Conservation (phyloP, 2,113 vertebrate genomes). For the Butorides virescens region DNA sequence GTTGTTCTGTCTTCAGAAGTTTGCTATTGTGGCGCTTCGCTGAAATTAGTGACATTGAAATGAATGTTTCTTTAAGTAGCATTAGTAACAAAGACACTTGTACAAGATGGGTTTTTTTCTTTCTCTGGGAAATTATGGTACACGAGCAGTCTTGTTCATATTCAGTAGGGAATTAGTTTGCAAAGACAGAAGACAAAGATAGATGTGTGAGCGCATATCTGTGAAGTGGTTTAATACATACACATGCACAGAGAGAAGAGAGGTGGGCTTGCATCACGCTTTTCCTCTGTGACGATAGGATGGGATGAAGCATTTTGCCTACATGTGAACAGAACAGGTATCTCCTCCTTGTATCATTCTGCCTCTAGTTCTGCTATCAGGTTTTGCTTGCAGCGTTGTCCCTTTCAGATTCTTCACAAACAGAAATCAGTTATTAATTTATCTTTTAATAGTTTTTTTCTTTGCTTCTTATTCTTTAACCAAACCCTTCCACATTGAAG, state of each 20-base stretch:
- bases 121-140: background rate
- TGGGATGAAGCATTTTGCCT: background rate
- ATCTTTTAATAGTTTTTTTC: background rate
- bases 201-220: background rate
- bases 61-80: background rate
- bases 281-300: background rate
- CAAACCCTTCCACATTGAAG: background rate
- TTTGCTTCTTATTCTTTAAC: background rate
- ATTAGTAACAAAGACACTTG: background rate
- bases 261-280: background rate
- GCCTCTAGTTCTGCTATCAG: background rate
- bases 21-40: background rate
- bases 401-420: background rate
- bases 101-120: background rate
- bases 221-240: background rate
- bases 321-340: background rate
- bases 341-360: background rate
- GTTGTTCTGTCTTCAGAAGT: slow-evolving; percentile 13
- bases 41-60: slow-evolving; percentile 44
- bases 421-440: background rate
- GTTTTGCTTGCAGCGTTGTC: background rate
- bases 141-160: background rate
- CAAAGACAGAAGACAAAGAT: background rate
- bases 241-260: background rate
- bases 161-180: slow-evolving; percentile 9